Conservation (phyloP, 2,888 invertebrate genomes). For the Horisme vitalbata region DNA sequence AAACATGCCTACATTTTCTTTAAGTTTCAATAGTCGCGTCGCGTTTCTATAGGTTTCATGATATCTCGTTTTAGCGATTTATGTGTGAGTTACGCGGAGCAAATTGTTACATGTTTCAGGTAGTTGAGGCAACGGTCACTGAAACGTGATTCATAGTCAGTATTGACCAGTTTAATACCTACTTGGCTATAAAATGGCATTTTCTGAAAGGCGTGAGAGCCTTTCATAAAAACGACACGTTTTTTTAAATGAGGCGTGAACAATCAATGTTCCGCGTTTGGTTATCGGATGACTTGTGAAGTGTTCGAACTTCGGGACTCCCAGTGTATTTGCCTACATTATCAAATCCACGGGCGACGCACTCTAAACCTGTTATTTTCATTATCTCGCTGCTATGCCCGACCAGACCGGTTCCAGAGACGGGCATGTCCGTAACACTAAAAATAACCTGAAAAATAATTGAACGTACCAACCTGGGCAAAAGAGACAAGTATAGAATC, state of each 20-base stretch:
- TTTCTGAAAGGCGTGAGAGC: constrained; percentile 9
- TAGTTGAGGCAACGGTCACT: constrained; percentile 1
- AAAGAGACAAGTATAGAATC: neutral
- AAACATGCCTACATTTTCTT: constrained; percentile 9
- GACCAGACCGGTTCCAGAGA: constrained; percentile 52
- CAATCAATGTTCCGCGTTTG: constrained; percentile 1
- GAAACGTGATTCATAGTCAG: constrained; percentile 13
- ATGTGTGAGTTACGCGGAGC: neutral
- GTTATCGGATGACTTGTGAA: neutral
- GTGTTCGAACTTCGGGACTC: constrained; percentile 1
- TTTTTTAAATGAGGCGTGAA: neutral
- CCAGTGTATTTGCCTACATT: constrained; percentile 54
- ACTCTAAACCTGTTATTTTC: constrained; percentile 59
- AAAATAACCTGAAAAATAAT: constrained; percentile 34
- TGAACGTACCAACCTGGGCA: constrained; percentile 6
- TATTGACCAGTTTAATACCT: constrained; percentile 9
- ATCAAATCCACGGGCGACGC: constrained; percentile 55
- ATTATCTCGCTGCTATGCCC: constrained; percentile 51
- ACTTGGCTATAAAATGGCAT: neutral
- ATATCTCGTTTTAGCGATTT: neutral
- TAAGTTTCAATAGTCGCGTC: constrained; percentile 2
- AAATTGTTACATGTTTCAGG: neutral
- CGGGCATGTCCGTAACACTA: constrained; percentile 42
- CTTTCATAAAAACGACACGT: neutral
- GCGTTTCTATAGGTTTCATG: constrained; percentile 5